phyloP scores from a whole-genome alignment of 2,113 vertebrate genomes.

The Carollia perspicillata region DNA sequence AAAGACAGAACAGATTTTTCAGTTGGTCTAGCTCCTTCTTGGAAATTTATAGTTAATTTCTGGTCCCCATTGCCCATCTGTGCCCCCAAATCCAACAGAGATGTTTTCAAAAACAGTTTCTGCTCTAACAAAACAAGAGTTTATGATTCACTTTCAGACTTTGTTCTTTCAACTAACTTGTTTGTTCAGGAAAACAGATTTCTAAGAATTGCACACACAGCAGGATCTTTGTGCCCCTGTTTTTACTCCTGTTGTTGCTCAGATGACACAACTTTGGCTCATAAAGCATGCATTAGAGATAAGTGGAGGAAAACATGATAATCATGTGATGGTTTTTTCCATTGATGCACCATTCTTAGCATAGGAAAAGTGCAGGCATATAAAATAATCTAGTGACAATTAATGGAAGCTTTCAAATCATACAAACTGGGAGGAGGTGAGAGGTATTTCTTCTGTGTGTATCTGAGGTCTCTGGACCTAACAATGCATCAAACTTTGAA shows the following conservation, averaged over 20 bases:
- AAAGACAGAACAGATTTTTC: constrained; percentile 9
- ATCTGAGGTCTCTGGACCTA: too few relatives aligned
- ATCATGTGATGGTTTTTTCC: not conserved
- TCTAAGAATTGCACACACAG: constrained; percentile 62
- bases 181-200: constrained; percentile 77
- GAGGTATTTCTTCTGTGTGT: not conserved
- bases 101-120: constrained; percentile 68
- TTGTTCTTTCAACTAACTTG: constrained; percentile 79
- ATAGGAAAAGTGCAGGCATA: not conserved
- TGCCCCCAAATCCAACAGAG: constrained; percentile 43
- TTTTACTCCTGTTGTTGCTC: not conserved
- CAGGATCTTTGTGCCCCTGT: constrained; percentile 53
- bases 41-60: constrained; percentile 1
- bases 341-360: not conserved
- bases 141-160: constrained; percentile 84
- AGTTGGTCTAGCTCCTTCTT: constrained; percentile 1
- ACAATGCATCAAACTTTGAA: not conserved
- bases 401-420: not conserved
- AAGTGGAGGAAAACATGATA: not conserved
- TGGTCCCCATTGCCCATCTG: constrained; percentile 36
- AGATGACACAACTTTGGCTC: not conserved
- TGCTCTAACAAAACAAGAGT: constrained; percentile 60
- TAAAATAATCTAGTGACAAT: not conserved
- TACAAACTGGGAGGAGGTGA: not conserved
- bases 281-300: not conserved